phyloP scores from a whole-genome alignment of 2,888 invertebrate genomes.

The Drosophila austrosaltans region DNA sequence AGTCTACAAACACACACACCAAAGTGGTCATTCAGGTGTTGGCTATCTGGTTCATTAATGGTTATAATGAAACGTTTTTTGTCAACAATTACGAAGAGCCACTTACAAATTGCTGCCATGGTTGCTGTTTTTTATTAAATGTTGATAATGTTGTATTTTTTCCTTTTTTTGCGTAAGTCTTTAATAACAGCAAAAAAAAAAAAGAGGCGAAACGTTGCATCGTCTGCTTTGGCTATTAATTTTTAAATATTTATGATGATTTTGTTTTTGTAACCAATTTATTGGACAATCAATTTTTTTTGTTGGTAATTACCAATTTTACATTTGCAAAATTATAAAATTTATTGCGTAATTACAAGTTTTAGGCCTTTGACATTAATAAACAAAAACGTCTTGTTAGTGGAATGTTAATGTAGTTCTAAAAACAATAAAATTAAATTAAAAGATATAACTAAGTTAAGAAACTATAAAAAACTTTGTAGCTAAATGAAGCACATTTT shows the following conservation, averaged over 20 bases:
- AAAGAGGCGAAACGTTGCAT: conserved; percentile 11
- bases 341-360: neutral
- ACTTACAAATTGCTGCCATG: conserved; percentile 62
- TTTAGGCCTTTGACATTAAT: neutral
- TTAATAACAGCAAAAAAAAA: neutral
- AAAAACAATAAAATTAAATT: no score
- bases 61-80: conserved; percentile 48
- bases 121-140: conserved; percentile 22
- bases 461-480: no score
- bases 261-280: neutral
- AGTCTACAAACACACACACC: conserved; percentile 42
- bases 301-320: neutral
- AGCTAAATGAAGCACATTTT: no score
- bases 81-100: conserved; percentile 67
- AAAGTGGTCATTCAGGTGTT: conserved; percentile 63
- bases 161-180: conserved; percentile 59
- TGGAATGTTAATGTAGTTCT: no score
- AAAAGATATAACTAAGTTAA: no score
- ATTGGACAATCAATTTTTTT: neutral
- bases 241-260: conserved; percentile 8
- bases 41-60: conserved; percentile 73
- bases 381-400: no score
- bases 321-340: neutral
- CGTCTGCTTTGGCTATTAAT: conserved; percentile 13
- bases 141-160: conserved; percentile 27